Evolutionary conservation across 1,140 invertebrate species (phyloP), one percentile per base, ranked within the genome.

Genomic region (Seison nebaliae): DNA sequence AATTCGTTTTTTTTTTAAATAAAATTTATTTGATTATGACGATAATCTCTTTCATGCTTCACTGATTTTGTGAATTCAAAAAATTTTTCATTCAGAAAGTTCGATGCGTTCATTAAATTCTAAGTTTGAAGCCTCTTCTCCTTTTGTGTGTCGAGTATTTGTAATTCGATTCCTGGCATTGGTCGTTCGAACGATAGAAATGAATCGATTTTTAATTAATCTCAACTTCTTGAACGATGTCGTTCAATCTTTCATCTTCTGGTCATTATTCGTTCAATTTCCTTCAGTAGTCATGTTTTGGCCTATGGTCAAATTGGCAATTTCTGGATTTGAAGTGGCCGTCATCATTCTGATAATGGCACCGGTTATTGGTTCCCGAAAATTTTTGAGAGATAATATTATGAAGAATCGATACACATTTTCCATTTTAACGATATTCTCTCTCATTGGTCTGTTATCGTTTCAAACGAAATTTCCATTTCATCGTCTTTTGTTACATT

Each of bases 281-380:
- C 49, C 44, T n/a, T 53, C 55, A 4, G 53, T 58, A 53, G 56
- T 60, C 29, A 59, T 56, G 57, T 60, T 60, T 38, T 60, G 55
- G 44, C 57, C 57, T 14, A 45, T 60, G 6, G 59, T 59, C 46
- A 51, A 57, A 42, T 43, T 60, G 8, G 54, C 54, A 33, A 52
- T 60, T 14, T 55, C 56, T 5, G 57, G 57, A 22, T 60, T 59
- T 49, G 57, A 60, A 48, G 47, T 46, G 7, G 55, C 51, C 47
- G 47, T 50, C 30, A 44, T 36, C 2, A 37, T 50, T 9, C 51
- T 52, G 47, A 49, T 57, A 14, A 46, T 46, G 19, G 56, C 56
- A 11, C 31, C 55, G 15, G 5, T 60, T 38, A 44, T 38, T 20
- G 43, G 47, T 5, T 44, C 51, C 35, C 43, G 49, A 16, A n/a